A percentile compares a stretch with the other conserved stretches of the same genome.
phyloP scores from a whole-genome alignment of 2,888 invertebrate species.

The Panzeria rudis region DNA sequence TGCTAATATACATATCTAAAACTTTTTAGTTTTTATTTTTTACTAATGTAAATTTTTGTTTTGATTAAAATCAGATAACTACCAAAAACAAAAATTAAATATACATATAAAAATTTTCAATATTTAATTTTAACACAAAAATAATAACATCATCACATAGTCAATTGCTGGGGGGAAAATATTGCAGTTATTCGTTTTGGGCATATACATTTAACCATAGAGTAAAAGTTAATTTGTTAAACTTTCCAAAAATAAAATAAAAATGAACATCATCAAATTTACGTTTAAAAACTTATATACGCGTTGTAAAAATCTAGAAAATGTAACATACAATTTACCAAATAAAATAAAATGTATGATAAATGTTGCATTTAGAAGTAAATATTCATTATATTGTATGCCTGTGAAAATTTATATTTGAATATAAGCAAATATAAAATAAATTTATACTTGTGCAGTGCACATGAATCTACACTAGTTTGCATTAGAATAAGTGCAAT shows the following conservation, averaged over 20 bases:
- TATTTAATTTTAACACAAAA: slow-evolving; percentile 14
- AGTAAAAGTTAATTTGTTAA: slow-evolving; percentile 49
- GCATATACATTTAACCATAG: slow-evolving; percentile 8
- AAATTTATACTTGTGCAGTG: too few species aligned
- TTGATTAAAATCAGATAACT: slow-evolving; percentile 5
- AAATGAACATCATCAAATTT: neutral
- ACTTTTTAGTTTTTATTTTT: neutral
- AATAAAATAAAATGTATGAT: too few species aligned
- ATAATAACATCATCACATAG: neutral
- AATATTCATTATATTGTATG: too few species aligned
- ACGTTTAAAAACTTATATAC: too few species aligned
- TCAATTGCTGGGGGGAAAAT: slow-evolving; percentile 7
- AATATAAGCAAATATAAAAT: too few species aligned
- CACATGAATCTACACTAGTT: too few species aligned
- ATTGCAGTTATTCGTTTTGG: neutral
- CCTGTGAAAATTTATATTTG: too few species aligned
- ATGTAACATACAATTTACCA: too few species aligned
- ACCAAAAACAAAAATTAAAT: slow-evolving; percentile 16
- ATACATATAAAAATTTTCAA: slow-evolving; percentile 49
- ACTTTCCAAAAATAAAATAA: slow-evolving; percentile 44
- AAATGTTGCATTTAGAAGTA: too few species aligned
- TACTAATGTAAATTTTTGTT: too few species aligned
- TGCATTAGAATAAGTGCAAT: too few species aligned
- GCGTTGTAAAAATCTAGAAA: too few species aligned
- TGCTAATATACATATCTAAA: neutral